These are phyloP conservation scores for Sabellastarte sp. DNA, from an alignment of 2,888 invertebrate genomes.

Conservation along the genomic window DNA sequence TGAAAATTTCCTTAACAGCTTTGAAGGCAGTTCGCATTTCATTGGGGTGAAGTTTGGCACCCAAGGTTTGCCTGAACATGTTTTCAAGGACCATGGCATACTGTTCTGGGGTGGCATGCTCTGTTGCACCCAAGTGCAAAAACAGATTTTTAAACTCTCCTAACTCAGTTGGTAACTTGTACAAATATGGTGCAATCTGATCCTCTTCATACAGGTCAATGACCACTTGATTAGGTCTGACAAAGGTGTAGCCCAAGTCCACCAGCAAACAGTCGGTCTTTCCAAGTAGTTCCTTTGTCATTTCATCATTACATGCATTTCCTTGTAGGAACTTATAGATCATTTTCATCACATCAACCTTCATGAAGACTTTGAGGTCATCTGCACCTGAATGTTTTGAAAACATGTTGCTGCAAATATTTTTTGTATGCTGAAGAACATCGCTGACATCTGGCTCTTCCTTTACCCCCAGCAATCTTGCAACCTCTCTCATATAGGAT, in stretches of 20 bases:
- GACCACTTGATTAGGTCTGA: constrained; percentile 31
- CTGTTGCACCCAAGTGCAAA: constrained; percentile 29
- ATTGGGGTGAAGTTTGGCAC: constrained; percentile 34
- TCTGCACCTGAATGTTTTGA: background rate
- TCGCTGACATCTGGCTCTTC: constrained; percentile 22
- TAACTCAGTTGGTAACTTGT: constrained; percentile 32
- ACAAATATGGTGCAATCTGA: constrained; percentile 34
- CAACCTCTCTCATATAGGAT: constrained; percentile 18
- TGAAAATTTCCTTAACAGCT: constrained; percentile 31
- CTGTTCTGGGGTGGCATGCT: constrained; percentile 31
- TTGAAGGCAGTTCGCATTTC: constrained; percentile 33
- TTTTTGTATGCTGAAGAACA: constrained; percentile 25
- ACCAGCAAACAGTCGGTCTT: constrained; percentile 22
- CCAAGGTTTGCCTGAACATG: constrained; percentile 25
- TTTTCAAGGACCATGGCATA: constrained; percentile 31
- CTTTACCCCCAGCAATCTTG: constrained; percentile 18
- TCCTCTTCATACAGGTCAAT: constrained; percentile 36
- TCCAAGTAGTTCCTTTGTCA: constrained; percentile 3
- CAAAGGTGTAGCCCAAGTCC: constrained; percentile 26
- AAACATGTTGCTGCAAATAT: constrained; percentile 14
- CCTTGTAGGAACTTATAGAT: constrained; percentile 29
- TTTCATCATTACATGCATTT: constrained; percentile 12
- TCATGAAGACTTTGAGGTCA: constrained; percentile 27
- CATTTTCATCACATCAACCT: constrained; percentile 31
- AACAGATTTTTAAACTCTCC: constrained; percentile 35